Base-by-base conservation (phyloP, 2,113 vertebrate species). In the Uria lomvia region DNA sequence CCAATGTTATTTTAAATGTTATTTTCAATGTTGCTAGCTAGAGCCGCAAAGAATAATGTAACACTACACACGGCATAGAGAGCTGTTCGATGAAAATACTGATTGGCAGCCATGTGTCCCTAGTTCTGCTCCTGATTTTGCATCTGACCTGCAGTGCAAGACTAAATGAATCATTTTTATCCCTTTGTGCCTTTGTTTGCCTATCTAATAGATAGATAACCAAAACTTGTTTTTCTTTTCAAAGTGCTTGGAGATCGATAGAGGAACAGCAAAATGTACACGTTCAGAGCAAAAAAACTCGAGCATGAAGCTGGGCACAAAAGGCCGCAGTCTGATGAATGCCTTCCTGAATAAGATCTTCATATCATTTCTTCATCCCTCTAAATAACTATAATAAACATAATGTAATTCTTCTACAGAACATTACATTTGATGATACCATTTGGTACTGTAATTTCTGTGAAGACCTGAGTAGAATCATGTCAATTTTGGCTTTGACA, bases 351-450 rank as follows among this genome's bases (percentile, higher is more conserved):
- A 70, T 42, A 82, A 73, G 11, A 91, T 42, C 53, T 79, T 91
- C 42, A 15, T 87, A 82, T 45, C 0, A 68, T 89, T 89, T 84
- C 85, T 84, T 89, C 84, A 75, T 62, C 40, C 7, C 5, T 62
- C 73, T 72, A 92, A 72, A 78, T 85, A 96, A 85, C 34, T 62
- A 12, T 62, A 78, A 94, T 70, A 91, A 94, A 91, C 72, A 53
- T 32, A 85, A 90, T 38, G 11, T 36, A 77, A 91, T 85, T 89
- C 45, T 89, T 91, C 73, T 82, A 50, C 38, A 91, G 86, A 73
- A 72, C 74, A 94, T 94, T 90, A 60, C 40, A 90, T 68, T 38
- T 75, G 65, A 96, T 87, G 16, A 38, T 60, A 65, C 12, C 32
- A 62, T 92, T 97, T 85, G 45, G 24, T 87, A 60, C 60, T 87